Percentiles rank a stretch among this genome's conserved stretches.
These are phyloP conservation scores for Anthopleura xanthogrammica DNA, from an alignment of 92 coral and sea anemone species.

Conservation along the genomic window DNA sequence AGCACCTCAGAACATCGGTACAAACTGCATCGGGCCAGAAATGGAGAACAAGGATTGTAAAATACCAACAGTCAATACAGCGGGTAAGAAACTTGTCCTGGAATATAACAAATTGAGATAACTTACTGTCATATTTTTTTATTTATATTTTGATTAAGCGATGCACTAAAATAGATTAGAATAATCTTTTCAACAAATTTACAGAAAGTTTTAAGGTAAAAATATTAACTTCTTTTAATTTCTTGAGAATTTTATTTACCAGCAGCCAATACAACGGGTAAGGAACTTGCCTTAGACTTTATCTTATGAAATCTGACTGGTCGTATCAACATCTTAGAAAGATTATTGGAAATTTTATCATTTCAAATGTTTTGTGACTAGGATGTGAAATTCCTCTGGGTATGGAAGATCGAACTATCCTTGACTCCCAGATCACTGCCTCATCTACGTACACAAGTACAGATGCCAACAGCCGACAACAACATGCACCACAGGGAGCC, in stretches of 20 bases:
- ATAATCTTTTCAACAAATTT: too few species aligned
- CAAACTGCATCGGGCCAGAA: background rate
- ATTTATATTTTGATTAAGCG: too few species aligned
- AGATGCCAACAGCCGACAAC: too few species aligned
- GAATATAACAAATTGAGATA: too few species aligned
- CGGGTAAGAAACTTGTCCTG: background rate
- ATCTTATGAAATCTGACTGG: too few species aligned
- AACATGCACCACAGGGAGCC: background rate
- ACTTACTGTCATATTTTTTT: too few species aligned
- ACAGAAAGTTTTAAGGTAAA: too few species aligned
- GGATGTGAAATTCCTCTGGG: background rate
- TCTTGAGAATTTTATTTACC: too few species aligned
- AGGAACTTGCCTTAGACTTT: background rate
- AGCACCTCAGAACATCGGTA: slow-evolving; percentile 9
- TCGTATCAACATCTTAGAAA: too few species aligned
- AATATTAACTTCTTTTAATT: too few species aligned
- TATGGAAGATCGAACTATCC: slow-evolving; percentile 7
- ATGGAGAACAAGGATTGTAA: slow-evolving; percentile 3
- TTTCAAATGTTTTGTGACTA: background rate
- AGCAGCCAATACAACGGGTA: background rate
- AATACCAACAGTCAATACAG: background rate
- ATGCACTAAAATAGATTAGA: too few species aligned
- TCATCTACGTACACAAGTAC: background rate
- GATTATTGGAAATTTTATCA: too few species aligned
- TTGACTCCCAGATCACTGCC: slow-evolving; percentile 3